Base-by-base conservation (phyloP, 2,888 invertebrate genomes). In the Heliconius erato region DNA sequence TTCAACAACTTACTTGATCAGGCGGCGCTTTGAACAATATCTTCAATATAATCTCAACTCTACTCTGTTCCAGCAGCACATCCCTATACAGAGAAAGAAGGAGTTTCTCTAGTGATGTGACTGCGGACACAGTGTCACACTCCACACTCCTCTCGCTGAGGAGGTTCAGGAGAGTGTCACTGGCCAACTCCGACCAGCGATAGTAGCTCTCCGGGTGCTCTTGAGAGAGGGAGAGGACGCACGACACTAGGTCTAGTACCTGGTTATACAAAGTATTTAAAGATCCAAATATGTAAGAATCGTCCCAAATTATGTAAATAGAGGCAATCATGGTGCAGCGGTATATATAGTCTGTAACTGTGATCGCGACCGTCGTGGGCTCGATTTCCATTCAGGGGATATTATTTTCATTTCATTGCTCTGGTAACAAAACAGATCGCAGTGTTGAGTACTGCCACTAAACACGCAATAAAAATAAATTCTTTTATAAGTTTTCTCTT, bases 131-230 rank as follows among this genome's bases (percentile, higher is more conserved):
- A 1, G 94, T 92, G 86, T 97, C 97, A 0, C 97, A 89, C 83
- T 96, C 96, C 78, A 98, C 96, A 87, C 97, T 97, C 71, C 97
- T 96, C 84, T 96, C 96, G 9, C 97, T 96, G 7, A 98, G 91
- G 76, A 97, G 94, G 16, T 97, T 97, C 0, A 98, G 92, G 3
- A 98, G 91, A 0, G 97, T 97, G 87, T 98, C 98, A 68, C 97
- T 96, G 0, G 98, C 97, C 84, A 98, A 96, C 85, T 97, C 97
- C 0, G 98, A 98, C 97, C 98, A 97, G 79, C 97, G 96, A 83
- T 97, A 97, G 97, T 98, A 98, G 88, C 97, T 97, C 88, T 98
- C 98, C 3, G 97, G 97, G 82, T 98, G 97, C 82, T 97, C 97
- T 91, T 98, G 98, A 3, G 97, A 97, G 67, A 98, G 95, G 78